phyloP scores from a whole-genome alignment of 2,797 vertebrate genomes.

The Dendrocincla tyrannina region DNA sequence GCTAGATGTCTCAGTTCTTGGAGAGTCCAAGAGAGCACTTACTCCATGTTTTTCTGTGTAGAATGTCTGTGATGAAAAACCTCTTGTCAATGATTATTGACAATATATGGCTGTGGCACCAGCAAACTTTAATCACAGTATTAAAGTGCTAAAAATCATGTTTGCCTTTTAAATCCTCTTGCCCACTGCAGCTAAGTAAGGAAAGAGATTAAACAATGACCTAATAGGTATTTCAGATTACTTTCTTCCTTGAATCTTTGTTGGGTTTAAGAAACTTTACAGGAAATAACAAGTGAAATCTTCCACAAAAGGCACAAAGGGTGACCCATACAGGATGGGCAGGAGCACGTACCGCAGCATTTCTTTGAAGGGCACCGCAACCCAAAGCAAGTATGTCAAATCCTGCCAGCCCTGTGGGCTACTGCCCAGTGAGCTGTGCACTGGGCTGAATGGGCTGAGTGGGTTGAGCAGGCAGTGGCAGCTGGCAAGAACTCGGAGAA shows the following conservation, averaged over 20 bases:
- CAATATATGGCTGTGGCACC: background rate
- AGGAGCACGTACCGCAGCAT: background rate
- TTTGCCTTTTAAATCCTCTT: background rate
- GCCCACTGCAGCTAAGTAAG: background rate
- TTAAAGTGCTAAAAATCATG: background rate
- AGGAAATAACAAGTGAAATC: background rate
- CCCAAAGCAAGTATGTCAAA: background rate
- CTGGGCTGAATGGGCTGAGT: background rate
- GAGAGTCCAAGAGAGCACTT: background rate
- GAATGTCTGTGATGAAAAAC: conserved; percentile 10
- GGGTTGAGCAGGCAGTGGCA: background rate
- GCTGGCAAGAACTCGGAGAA: background rate
- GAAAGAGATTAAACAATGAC: background rate
- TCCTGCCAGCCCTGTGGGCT: background rate
- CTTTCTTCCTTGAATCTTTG: background rate
- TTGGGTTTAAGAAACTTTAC: background rate
- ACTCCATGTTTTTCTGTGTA: background rate
- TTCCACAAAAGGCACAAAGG: background rate
- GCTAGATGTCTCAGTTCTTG: background rate
- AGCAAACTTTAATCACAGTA: conserved; percentile 17
- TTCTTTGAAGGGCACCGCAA: background rate
- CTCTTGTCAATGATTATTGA: background rate
- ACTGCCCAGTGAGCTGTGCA: background rate
- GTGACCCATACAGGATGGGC: background rate
- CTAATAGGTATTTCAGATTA: background rate